Conservation (phyloP, 2,888 invertebrate species). For the Stramonita haemastoma region DNA sequence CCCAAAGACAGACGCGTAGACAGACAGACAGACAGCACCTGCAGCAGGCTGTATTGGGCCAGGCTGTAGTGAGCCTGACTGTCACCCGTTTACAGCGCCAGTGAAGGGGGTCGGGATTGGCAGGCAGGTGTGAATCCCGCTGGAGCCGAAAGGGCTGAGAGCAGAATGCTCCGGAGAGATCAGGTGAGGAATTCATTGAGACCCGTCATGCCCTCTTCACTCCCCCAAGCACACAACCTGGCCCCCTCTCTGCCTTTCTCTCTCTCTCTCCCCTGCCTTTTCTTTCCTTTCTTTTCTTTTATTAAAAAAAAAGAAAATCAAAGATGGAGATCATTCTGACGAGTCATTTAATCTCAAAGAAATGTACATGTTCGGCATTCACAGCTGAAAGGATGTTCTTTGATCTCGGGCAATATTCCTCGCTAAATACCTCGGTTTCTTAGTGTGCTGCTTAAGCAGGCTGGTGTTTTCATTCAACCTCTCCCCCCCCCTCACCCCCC, state of each 20-base stretch:
- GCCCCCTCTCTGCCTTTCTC: neutral
- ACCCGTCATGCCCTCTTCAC: neutral
- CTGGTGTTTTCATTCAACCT: no score
- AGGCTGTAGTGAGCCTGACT: neutral
- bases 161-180: slow-evolving; percentile 12
- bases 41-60: neutral
- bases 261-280: no score
- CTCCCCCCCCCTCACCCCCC: neutral
- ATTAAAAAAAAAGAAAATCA: no score
- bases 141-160: slow-evolving; percentile 22
- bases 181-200: slow-evolving; percentile 28
- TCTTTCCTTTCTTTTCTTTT: no score
- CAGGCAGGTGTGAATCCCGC: slow-evolving; percentile 31
- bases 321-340: neutral
- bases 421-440: no score
- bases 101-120: neutral
- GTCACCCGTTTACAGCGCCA: slow-evolving; percentile 7
- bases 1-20: no score
- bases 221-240: neutral
- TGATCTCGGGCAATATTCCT: no score
- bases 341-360: neutral
- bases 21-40: neutral
- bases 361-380: neutral
- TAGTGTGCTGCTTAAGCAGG: no score
- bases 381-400: neutral